phyloP scores from a whole-genome alignment of 2,113 vertebrate genomes.

The Pangasianodon hypophthalmus region DNA sequence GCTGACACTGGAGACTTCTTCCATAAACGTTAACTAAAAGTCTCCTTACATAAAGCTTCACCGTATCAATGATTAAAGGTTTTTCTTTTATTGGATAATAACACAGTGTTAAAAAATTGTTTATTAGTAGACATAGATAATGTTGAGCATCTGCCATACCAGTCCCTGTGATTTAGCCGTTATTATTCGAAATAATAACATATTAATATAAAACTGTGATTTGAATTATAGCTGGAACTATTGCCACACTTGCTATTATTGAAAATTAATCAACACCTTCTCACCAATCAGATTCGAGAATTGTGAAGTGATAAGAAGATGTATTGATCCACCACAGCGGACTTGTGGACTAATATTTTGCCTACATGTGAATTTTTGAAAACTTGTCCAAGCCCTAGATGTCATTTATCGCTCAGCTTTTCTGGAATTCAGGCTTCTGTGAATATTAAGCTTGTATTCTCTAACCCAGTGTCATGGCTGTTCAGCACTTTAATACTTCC shows the following conservation, averaged over 20 bases:
- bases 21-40: too few relatives aligned
- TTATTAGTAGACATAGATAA: background rate
- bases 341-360: background rate
- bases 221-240: too few relatives aligned
- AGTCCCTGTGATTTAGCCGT: too few relatives aligned
- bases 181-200: too few relatives aligned
- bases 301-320: background rate
- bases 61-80: too few relatives aligned
- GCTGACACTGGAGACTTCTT: too few relatives aligned
- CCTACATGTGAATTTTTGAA: background rate
- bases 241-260: background rate
- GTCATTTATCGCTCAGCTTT: background rate
- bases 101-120: background rate
- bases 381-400: background rate
- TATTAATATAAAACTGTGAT: too few relatives aligned
- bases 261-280: background rate
- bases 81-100: too few relatives aligned
- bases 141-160: background rate
- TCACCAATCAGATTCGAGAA: background rate
- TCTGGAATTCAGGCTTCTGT: background rate
- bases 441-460: background rate
- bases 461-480: background rate
- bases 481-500: slow-evolving; percentile 4
- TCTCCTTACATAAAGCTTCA: too few relatives aligned
- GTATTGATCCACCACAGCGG: background rate